Evolutionary conservation across 2,113 vertebrate genomes (phyloP).

Genomic region (Macrotus californicus): DNA sequence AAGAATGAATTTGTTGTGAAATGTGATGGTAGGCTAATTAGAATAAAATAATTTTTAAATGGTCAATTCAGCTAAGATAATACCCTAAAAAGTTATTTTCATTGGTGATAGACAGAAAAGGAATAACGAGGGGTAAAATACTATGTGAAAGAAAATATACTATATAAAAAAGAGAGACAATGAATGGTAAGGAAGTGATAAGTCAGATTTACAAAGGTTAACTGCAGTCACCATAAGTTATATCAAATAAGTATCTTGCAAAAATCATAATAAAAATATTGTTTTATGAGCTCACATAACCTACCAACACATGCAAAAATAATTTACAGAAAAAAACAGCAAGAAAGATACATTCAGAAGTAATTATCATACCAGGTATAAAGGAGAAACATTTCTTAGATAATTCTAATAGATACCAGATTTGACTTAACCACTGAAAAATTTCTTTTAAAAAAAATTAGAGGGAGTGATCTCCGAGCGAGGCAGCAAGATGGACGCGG

Average conservation of each 20-base stretch:
- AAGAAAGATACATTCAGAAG: constrained; percentile 8
- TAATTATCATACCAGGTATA: constrained; percentile 15
- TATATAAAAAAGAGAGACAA: background rate
- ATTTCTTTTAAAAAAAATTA: constrained; percentile 14
- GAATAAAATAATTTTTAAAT: background rate
- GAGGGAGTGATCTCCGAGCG: too few species aligned
- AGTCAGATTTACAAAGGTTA: background rate
- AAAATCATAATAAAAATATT: background rate
- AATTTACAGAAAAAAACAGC: constrained; percentile 8
- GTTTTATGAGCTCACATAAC: background rate
- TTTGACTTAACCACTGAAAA: background rate
- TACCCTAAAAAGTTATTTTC: background rate
- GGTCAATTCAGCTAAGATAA: background rate
- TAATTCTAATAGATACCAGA: background rate
- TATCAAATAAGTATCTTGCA: background rate
- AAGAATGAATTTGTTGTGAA: background rate
- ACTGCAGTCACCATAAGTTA: background rate
- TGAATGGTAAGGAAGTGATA: background rate
- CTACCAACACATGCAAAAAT: background rate
- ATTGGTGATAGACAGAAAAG: background rate
- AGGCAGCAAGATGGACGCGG: too few species aligned
- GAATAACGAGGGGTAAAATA: background rate
- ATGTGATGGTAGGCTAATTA: background rate
- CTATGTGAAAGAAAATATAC: background rate
- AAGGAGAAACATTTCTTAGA: background rate